These are phyloP conservation scores for Episyrphus balteatus DNA, from an alignment of 1,140 invertebrate genomes.

Conservation along the genomic window DNA sequence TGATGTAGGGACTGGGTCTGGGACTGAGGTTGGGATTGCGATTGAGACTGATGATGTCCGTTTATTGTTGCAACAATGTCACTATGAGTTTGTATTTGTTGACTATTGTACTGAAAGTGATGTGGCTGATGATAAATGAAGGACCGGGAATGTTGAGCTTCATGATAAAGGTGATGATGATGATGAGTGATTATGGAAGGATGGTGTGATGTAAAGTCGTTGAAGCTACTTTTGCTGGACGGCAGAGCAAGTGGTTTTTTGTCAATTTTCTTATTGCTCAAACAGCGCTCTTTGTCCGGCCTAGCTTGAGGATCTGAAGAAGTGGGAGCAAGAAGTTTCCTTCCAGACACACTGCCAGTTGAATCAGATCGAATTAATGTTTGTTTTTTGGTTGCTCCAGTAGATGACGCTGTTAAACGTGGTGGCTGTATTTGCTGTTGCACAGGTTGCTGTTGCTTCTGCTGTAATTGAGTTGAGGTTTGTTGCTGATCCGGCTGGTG, in stretches of 20 bases:
- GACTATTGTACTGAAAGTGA: conserved; percentile 9
- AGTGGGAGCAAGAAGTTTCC: conserved; percentile 80
- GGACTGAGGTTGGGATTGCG: background rate
- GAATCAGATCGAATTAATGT: conserved; percentile 59
- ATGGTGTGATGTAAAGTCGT: conserved; percentile 8
- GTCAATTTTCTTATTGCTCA: conserved; percentile 28
- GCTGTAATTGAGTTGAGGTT: too few relatives aligned
- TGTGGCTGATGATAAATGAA: background rate
- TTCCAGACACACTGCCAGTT: conserved; percentile 64
- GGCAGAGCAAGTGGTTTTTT: too few relatives aligned
- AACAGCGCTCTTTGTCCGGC: conserved; percentile 49
- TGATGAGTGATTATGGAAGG: conserved; percentile 5
- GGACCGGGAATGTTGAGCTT: background rate
- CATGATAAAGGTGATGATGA: too few relatives aligned
- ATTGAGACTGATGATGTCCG: background rate
- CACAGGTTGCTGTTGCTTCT: background rate
- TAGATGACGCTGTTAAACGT: background rate
- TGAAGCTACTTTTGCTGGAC: background rate
- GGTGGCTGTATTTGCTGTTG: background rate
- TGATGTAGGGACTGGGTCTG: background rate
- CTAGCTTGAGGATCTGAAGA: conserved; percentile 72
- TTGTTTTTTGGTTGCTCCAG: conserved; percentile 40
- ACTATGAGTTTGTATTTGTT: conserved; percentile 27
- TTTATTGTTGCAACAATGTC: conserved; percentile 25
- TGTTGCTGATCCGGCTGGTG: too few relatives aligned